Evolutionary conservation across 2,113 vertebrate genomes (phyloP), one percentile per base, ranked within the genome.

Genomic region (Thamnaconus septentrionalis): DNA sequence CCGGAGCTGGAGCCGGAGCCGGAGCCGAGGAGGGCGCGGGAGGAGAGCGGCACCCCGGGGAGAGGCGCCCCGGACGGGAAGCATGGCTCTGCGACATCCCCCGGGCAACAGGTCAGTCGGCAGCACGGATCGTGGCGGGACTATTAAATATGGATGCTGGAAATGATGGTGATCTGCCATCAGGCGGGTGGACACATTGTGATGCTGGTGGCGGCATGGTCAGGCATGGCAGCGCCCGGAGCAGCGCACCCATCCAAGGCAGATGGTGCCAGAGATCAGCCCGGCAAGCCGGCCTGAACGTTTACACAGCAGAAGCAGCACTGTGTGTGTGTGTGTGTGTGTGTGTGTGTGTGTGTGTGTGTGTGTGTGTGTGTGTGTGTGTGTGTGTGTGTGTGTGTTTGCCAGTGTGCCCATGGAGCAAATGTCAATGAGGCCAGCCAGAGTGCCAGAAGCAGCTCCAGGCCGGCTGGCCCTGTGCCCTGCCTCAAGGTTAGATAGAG

Each of bases 31-130:
- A 9, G 8, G 41, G 54, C 10, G 60, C 18, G 46, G 54, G 64
- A 69, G 57, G 83, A 41, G 47, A 64, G 61, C 62, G 56, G 53
- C 60, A 9, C 61, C 79, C 52, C 69, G 73, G 73, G 84, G 65
- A 79, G 75, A 63, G 61, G 46, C 53, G 64, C 76, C 18, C 18
- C 18, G 18, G 18, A 31, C 18, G 18, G 18, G 39, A 88, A 84
- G 61, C 77, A 51, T 47, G 84, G 80, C 69, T 82, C 85, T 79
- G 82, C 89, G 62, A 80, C 87, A 85, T 82, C 87, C 90, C 87
- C 74, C 78, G 73, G 89, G 88, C 92, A 93, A 92, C 92, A 93
- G 92, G 92, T 93, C 88, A 92, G 92, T 88, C 54, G 18, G 18
- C 18, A 65, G 59, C 70, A 42, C 53, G 53, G 61, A 63, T 78